Evolutionary conservation across 1,140 invertebrate genomes (phyloP), one percentile per base, ranked within the genome.

Genomic region (Lepidurus packardi): DNA sequence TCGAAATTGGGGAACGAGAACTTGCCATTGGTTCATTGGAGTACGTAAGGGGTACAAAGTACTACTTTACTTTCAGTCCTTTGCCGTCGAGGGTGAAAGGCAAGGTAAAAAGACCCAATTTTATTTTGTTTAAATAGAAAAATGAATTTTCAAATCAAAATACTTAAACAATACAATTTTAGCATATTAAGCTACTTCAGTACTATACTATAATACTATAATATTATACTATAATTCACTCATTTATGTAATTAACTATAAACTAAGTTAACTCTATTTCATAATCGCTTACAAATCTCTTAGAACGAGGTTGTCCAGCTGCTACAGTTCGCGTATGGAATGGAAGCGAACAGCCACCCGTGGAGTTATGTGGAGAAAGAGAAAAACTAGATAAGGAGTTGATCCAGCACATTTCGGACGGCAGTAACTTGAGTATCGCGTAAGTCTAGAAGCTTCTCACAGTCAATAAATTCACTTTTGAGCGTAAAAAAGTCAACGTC

Each of bases 1-100:
- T 8, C 88, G 88, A 80, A 90, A 91, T 76, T 86, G 90, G 79
- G 91, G 93, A 8, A 93, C 92, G 79, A 91, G 91, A 83, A 92
- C 92, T 42, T 97, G 95, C 86, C 95, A 97, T 86, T 97, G 94
- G 94, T 95, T 92, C 83, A 91, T 97, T 83, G 92, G 89, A 77
- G 94, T 94, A 43, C 87, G 90, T 81, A 91, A 92, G 21, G 91
- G 91, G 81, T 91, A 93, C 84, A 91, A 91, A 82, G 90, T 97
- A 82, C 88, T 96, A 82, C 88, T 97, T 82, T 91, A 94, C 85
- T 96, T 97, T 85, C 91, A 94, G 82, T 86, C 90, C 77, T 97
- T 97, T 84, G 91, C 91, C 11, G 91, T 97, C 42, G 95, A 98
- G 86, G 95, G 95, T 80, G 92, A 95, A 84, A 92, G 93, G 79